Base-by-base conservation (phyloP, 2,888 invertebrate genomes). In the Pyrochroa serraticornis region DNA sequence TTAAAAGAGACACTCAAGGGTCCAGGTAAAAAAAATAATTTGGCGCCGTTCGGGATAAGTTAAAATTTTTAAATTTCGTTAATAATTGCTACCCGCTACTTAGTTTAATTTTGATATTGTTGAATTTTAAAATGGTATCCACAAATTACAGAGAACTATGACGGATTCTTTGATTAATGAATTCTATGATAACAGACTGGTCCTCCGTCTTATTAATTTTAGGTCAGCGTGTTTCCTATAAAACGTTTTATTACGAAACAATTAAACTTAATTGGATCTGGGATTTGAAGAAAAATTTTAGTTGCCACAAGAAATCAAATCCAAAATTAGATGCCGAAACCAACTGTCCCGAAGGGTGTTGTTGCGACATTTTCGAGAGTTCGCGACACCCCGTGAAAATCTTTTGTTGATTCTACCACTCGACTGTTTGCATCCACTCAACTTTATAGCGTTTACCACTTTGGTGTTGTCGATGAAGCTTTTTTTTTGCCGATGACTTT, bases 91-190 rank as follows among this genome's bases (percentile, higher is more conserved):
- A 64, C 56, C 63, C 64, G 71, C 75, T 75, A 73, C 74, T 73
- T 73, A 69, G 65, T 71, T 71, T 69, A 67, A 70, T 64, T 72
- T 71, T 72, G 65, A 68, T 69, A 63, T 42, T 67, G 60, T 66
- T 59, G 63, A 61, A 65, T 68, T 71, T 68, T 64, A 64, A 65
- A 61, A 56, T 58, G 51, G 58, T 60, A 50, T 63, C 66, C 67
- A 66, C 65, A 75, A 76, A 76, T 76, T 76, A 76, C 73, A 76
- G 71, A 69, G 68, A 64, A 67, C 58, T 56, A 60, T 74, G 75
- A 75, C 76, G 71, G 72, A 57, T 73, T 63, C 56, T 56, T 62
- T 76, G 76, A 76, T 76, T 74, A 73, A 76, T 76, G 76, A 72
- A 67, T 51, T 54, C 35, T 35, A 46, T 51, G 46, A 57, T 52